Percentiles rank a stretch among this genome's conserved stretches.
Evolutionary conservation across 1,140 invertebrate species (phyloP).

Genomic region (Cotesia chilonis): DNA sequence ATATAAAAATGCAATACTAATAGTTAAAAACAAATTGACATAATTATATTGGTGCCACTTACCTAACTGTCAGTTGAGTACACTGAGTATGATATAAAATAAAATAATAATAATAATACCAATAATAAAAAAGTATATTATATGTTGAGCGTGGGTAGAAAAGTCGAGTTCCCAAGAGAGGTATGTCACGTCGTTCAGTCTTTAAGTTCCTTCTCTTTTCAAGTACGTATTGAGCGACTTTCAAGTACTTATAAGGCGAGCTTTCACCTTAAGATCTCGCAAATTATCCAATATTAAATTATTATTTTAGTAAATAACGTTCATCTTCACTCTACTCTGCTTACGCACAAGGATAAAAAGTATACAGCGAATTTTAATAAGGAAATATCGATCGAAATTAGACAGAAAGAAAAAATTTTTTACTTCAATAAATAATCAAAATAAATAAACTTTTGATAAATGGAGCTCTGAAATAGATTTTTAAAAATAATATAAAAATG

Average conservation of each 20-base stretch:
- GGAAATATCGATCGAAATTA: not conserved
- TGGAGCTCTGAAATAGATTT: too few species aligned
- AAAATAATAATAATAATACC: not conserved
- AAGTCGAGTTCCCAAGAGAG: slow-evolving; percentile 30
- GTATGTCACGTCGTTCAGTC: slow-evolving; percentile 14
- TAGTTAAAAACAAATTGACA: slow-evolving; percentile 5
- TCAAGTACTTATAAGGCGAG: slow-evolving; percentile 30
- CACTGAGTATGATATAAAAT: too few species aligned
- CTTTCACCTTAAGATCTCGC: slow-evolving; percentile 29
- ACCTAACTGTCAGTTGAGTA: not conserved
- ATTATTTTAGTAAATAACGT: not conserved
- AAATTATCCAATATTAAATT: slow-evolving; percentile 23
- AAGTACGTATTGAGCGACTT: slow-evolving; percentile 17
- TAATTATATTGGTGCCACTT: slow-evolving; percentile 10
- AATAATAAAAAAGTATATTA: not conserved
- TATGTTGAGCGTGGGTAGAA: slow-evolving; percentile 25
- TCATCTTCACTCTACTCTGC: not conserved
- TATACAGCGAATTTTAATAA: not conserved
- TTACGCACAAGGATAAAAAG: not conserved
- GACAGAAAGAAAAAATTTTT: not conserved
- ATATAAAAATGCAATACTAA: too few species aligned
- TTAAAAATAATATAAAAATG: not conserved
- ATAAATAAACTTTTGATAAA: too few species aligned
- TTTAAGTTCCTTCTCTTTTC: slow-evolving; percentile 16
- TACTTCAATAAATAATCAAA: too few species aligned